Evolutionary conservation across 2,888 invertebrate genomes (phyloP), one percentile per base, ranked within the genome.

Genomic region (Amphimallon solstitiale): DNA sequence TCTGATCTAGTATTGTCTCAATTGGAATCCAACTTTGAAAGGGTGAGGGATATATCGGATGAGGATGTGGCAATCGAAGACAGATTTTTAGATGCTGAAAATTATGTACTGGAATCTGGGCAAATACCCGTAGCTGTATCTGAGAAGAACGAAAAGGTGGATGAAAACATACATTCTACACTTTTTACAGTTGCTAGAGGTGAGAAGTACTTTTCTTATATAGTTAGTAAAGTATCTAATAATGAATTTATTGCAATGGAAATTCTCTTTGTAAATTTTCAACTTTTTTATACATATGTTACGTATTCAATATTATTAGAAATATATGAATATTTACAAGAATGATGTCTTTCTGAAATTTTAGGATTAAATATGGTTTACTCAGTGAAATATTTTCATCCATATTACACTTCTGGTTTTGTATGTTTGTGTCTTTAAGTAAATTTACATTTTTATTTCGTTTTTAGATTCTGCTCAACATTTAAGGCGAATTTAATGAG

Each of bases 11-110:
- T 82, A 48, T 77, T 81, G 63, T 76, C 77, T 1, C 74, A 76
- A 61, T 66, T 77, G 15, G 72, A 74, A 38, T 73, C 63, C 34
- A 76, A 72, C 70, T 79, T 78, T 67, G 75, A 77, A 49, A 70
- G 71, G 60, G 72, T 73, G 19, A 72, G 73, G 37, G 74, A 71
- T 70, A 80, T 79, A 64, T 79, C 77, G n/a, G 82, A 81, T 37
- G 85, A 85, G 65, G 85, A 85, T 61, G 85, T 85, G 73, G 84
- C 84, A 2, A 83, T 88, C 77, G 90, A 89, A 80, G 89, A 89
- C 76, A 85, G 89, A 73, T 90, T 92, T 72, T 88, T 90, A 65
- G 92, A 92, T 83, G 92, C 92, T n/a, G 91, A 92, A 77, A 91
- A 90, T 76, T 91, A 91, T 76, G 90, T 92, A 63, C 82, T 92